Evolutionary conservation across 2,113 vertebrate species (phyloP).

Genomic region (Plotosus lineatus): DNA sequence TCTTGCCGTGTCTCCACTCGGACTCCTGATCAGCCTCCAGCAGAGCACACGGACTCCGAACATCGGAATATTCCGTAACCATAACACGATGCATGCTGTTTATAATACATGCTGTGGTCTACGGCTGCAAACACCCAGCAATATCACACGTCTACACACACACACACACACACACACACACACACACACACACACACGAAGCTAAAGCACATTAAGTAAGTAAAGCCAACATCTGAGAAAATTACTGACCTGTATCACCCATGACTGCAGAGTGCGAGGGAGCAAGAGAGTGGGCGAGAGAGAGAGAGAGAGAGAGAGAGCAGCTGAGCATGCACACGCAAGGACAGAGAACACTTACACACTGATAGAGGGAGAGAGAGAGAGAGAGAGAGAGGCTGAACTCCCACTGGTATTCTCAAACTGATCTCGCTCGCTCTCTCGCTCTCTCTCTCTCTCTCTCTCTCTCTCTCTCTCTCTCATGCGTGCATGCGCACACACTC

Average conservation of each 20-base stretch:
- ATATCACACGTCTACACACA: not conserved
- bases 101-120: not conserved
- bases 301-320: slow-evolving; percentile 38
- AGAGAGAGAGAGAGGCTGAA: slow-evolving; percentile 33
- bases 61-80: not conserved
- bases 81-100: too few relatives aligned
- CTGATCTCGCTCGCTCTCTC: slow-evolving; percentile 35
- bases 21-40: not conserved
- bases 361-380: slow-evolving; percentile 20
- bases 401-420: slow-evolving; percentile 45
- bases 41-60: too few relatives aligned
- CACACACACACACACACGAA: slow-evolving; percentile 31
- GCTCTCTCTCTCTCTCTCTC: slow-evolving; percentile 40
- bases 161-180: slow-evolving; percentile 24
- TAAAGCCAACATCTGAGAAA: slow-evolving; percentile 18
- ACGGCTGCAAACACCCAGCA: not conserved
- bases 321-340: slow-evolving; percentile 75
- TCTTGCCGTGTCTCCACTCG: not conserved
- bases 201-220: slow-evolving; percentile 10
- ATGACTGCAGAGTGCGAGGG: slow-evolving; percentile 75
- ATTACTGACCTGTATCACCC: slow-evolving; percentile 78
- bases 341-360: slow-evolving; percentile 58
- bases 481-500: slow-evolving; percentile 43
- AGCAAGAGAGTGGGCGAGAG: slow-evolving; percentile 63
- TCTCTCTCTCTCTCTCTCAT: too few relatives aligned